A percentile compares a stretch with the other conserved stretches of the same genome.
Conservation (phyloP, 2,888 invertebrate species). For the Mesopsocus fuscifrons region DNA sequence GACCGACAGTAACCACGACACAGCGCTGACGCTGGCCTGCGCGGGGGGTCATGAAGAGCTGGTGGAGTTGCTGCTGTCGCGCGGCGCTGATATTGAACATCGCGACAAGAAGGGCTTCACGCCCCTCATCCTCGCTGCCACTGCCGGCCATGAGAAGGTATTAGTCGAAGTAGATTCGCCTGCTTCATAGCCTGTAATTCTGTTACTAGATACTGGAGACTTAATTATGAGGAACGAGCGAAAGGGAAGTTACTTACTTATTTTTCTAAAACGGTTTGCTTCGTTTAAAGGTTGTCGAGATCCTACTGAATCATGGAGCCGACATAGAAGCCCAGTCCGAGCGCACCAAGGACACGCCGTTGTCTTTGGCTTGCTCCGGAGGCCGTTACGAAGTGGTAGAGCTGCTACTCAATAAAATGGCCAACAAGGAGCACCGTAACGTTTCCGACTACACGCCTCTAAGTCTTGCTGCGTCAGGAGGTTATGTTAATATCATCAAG, state of each 20-base stretch:
- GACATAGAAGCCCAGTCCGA: constrained; percentile 98
- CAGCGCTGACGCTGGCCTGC: constrained; percentile 91
- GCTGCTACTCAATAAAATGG: constrained; percentile 65
- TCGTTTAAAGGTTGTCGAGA: constrained; percentile 52
- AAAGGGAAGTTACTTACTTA: no score
- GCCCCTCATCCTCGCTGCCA: constrained; percentile 89
- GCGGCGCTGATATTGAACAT: constrained; percentile 94
- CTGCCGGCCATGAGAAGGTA: constrained; percentile 77
- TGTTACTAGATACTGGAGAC: neutral
- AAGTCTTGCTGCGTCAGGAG: constrained; percentile 95
- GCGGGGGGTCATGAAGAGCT: constrained; percentile 94
- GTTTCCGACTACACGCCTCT: constrained; percentile 98
- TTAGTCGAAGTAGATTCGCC: neutral
- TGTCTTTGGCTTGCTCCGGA: constrained; percentile 93
- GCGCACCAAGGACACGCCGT: constrained; percentile 94
- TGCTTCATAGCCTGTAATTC: neutral
- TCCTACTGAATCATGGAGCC: constrained; percentile 82
- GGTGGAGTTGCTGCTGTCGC: constrained; percentile 73
- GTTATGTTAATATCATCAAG: constrained; percentile 95
- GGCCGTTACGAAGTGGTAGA: constrained; percentile 95
- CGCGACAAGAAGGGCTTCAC: constrained; percentile 98
- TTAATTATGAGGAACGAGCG: no score
- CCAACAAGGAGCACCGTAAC: constrained; percentile 96
- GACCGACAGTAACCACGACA: constrained; percentile 98
- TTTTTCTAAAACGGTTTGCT: no score